Conservation (phyloP, 2,888 invertebrate genomes). For the Athalia cordata region DNA sequence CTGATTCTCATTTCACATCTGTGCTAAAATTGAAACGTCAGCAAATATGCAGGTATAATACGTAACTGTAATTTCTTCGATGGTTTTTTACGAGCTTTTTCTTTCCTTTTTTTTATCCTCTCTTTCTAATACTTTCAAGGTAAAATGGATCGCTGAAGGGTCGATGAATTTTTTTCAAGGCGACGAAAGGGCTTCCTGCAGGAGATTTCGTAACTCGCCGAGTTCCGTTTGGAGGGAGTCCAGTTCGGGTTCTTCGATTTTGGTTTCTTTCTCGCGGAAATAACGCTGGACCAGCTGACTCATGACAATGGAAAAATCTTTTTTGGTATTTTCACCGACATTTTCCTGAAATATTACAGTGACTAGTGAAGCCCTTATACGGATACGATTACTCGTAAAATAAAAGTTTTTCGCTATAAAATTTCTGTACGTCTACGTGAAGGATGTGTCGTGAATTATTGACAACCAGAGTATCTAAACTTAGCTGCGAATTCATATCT, state of each 20-base stretch:
- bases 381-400: constrained; percentile 15
- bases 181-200: constrained; percentile 60
- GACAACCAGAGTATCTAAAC: not conserved
- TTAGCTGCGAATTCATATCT: too few species aligned
- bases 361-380: not conserved
- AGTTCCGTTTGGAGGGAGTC: constrained; percentile 75
- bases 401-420: constrained; percentile 18
- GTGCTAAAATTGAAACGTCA: too few species aligned
- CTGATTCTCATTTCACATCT: too few species aligned
- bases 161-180: constrained; percentile 47
- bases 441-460: constrained; percentile 14
- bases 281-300: constrained; percentile 79
- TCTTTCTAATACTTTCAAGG: not conserved
- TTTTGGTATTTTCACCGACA: constrained; percentile 68
- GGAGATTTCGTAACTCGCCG: constrained; percentile 61
- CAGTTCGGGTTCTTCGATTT: constrained; percentile 70
- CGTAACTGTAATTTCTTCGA: not conserved
- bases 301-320: constrained; percentile 77
- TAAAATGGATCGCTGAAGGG: not conserved
- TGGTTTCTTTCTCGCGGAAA: constrained; percentile 75
- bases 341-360: constrained; percentile 64
- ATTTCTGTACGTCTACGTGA: not conserved
- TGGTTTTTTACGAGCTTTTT: not conserved
- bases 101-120: not conserved
- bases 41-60: too few species aligned